phyloP scores from a whole-genome alignment of 2,888 invertebrate species.

The Cheilosia scutellata region DNA sequence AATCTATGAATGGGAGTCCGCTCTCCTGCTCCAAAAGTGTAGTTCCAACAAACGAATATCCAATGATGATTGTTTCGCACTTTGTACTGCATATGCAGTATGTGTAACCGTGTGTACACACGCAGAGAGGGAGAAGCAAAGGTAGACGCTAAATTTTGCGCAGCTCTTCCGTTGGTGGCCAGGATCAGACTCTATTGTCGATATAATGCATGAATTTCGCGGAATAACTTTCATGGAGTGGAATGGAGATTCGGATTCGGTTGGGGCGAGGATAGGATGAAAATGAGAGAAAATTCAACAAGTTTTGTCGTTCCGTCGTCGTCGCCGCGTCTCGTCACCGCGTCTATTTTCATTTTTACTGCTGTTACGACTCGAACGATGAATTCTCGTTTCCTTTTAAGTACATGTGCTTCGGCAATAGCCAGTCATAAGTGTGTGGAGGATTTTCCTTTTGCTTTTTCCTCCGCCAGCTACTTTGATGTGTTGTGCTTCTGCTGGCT shows the following conservation, averaged over 20 bases:
- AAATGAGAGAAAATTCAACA: constrained; percentile 69
- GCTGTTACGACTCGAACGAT: constrained; percentile 39
- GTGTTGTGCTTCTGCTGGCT: constrained; percentile 21
- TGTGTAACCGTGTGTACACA: constrained; percentile 19
- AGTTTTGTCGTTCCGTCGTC: constrained; percentile 55
- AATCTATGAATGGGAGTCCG: constrained; percentile 59
- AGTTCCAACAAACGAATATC: background rate
- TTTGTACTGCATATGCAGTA: constrained; percentile 40
- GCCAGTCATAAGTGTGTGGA: constrained; percentile 70
- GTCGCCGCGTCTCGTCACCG: constrained; percentile 15
- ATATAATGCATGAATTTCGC: constrained; percentile 72
- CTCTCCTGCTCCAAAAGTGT: constrained; percentile 39
- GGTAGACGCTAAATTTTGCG: constrained; percentile 37
- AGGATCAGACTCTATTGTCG: constrained; percentile 66
- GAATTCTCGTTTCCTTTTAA: constrained; percentile 65
- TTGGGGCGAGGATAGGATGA: background rate
- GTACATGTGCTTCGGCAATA: constrained; percentile 64
- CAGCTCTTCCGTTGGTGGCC: constrained; percentile 7
- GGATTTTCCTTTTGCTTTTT: constrained; percentile 72
- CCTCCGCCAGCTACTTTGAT: constrained; percentile 4
- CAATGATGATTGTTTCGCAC: constrained; percentile 44
- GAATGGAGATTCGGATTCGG: constrained; percentile 1
- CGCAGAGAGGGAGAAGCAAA: constrained; percentile 10
- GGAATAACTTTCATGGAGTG: constrained; percentile 48
- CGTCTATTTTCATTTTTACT: constrained; percentile 63